Evolutionary conservation across 2,113 vertebrate species (phyloP).

Genomic region (Desmodus rotundus): DNA sequence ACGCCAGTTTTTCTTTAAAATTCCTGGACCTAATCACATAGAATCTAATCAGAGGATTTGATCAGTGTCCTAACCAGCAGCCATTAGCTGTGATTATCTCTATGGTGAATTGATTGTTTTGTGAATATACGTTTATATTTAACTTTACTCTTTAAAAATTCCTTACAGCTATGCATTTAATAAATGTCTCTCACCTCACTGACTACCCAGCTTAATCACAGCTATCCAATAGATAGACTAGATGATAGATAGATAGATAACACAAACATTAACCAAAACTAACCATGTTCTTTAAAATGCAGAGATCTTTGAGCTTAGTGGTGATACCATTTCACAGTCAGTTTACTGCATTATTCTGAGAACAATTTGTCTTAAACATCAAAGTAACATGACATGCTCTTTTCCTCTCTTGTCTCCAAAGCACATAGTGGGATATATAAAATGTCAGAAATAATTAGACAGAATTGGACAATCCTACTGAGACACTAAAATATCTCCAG

Average conservation of each 20-base stretch:
- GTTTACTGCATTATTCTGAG: slow-evolving; percentile 19
- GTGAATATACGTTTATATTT: background rate
- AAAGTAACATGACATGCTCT: slow-evolving; percentile 60
- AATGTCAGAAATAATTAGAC: slow-evolving; percentile 78
- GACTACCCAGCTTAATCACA: background rate
- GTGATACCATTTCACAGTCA: background rate
- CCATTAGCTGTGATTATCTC: background rate
- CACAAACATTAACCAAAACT: background rate
- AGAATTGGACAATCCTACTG: slow-evolving; percentile 62
- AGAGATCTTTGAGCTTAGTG: background rate
- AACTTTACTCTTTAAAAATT: background rate
- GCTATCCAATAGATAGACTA: background rate
- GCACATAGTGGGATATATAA: slow-evolving; percentile 62
- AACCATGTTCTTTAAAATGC: background rate
- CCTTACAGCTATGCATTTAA: background rate
- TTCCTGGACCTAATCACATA: background rate
- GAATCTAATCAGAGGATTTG: background rate
- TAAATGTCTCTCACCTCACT: background rate
- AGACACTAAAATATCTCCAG: slow-evolving; percentile 53
- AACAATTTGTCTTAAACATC: slow-evolving; percentile 56
- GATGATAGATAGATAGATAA: background rate
- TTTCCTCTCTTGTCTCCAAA: slow-evolving; percentile 60
- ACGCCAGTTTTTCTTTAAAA: background rate
- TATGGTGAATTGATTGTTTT: background rate
- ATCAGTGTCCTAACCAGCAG: background rate